Percentiles rank a stretch among this genome's conserved stretches.
Evolutionary conservation across 2,888 invertebrate species (phyloP).

Genomic region (Arenicola marina): DNA sequence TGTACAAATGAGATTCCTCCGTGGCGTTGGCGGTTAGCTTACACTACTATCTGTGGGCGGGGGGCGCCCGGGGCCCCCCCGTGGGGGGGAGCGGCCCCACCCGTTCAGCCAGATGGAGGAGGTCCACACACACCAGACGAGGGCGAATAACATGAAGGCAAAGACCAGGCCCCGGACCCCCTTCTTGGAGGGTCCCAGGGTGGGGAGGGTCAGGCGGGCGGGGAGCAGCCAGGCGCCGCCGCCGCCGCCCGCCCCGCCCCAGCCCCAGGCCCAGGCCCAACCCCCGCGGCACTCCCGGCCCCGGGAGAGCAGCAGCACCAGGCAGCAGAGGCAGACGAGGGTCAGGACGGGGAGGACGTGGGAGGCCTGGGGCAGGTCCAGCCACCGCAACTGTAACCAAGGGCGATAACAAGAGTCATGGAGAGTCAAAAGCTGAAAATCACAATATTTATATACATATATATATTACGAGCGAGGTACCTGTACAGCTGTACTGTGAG

Average conservation of each 20-base stretch:
- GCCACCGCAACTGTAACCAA: too few relatives aligned
- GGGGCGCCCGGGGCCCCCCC: too few relatives aligned
- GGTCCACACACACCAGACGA: constrained; percentile 34
- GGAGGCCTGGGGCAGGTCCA: not conserved
- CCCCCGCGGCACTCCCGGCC: constrained; percentile 2
- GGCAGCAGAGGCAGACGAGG: constrained; percentile 22
- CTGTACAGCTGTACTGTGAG: too few relatives aligned
- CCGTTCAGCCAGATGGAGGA: constrained; percentile 33
- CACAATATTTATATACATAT: too few relatives aligned
- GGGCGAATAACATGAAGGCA: constrained; percentile 28
- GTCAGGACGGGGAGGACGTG: constrained; percentile 18
- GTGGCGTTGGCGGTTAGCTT: too few relatives aligned
- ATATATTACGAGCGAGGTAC: too few relatives aligned
- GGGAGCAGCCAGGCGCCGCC: constrained; percentile 9
- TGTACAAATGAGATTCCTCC: too few relatives aligned
- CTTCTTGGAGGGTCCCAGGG: not conserved
- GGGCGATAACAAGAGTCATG: too few relatives aligned
- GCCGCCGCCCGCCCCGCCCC: constrained; percentile 5
- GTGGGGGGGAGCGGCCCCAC: too few relatives aligned
- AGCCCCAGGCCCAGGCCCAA: not conserved
- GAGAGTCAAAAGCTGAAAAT: too few relatives aligned
- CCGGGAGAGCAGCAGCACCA: not conserved
- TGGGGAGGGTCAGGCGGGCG: constrained; percentile 16
- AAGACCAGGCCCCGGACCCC: constrained; percentile 23
- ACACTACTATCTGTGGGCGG: too few relatives aligned